Percentiles rank a stretch among this genome's conserved stretches.
Conservation (phyloP, 2,113 vertebrate genomes). For the Cyphomyrus discorhynchus region DNA sequence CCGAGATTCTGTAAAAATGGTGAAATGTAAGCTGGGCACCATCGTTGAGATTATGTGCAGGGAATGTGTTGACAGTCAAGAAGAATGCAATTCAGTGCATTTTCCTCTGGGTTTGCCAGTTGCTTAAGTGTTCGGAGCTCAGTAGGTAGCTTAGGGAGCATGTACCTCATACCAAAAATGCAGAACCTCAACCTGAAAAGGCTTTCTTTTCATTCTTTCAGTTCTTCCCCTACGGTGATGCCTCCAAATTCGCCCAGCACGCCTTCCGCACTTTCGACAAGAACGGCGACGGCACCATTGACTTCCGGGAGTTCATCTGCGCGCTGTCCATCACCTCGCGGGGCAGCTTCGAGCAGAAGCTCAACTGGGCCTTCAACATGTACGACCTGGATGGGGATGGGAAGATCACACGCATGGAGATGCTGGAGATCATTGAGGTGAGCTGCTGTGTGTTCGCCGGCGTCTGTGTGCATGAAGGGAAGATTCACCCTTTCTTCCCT, state of each 20-base stretch:
- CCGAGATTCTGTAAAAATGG: neutral
- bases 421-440: slow-evolving; percentile 87
- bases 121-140: neutral
- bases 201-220: slow-evolving; percentile 35
- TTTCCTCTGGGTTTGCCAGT: neutral
- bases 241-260: slow-evolving; percentile 95
- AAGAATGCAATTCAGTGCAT: neutral
- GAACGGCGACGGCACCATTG: slow-evolving; percentile 92
- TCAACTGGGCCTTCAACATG: slow-evolving; percentile 99
- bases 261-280: slow-evolving; percentile 97
- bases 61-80: neutral
- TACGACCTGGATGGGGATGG: slow-evolving; percentile 92
- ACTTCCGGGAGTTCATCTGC: slow-evolving; percentile 98
- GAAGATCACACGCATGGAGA: slow-evolving; percentile 92
- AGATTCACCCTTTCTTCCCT: neutral
- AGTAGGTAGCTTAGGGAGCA: neutral
- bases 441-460: neutral
- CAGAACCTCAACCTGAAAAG: neutral
- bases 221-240: slow-evolving; percentile 95
- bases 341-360: slow-evolving; percentile 95
- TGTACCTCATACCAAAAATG: neutral
- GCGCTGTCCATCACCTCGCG: slow-evolving; percentile 92
- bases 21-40: neutral
- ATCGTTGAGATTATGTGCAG: neutral
- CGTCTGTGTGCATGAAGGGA: neutral